Evolutionary conservation across 1,140 invertebrate genomes (phyloP).

Genomic region (Stegodyphus mimosarum): DNA sequence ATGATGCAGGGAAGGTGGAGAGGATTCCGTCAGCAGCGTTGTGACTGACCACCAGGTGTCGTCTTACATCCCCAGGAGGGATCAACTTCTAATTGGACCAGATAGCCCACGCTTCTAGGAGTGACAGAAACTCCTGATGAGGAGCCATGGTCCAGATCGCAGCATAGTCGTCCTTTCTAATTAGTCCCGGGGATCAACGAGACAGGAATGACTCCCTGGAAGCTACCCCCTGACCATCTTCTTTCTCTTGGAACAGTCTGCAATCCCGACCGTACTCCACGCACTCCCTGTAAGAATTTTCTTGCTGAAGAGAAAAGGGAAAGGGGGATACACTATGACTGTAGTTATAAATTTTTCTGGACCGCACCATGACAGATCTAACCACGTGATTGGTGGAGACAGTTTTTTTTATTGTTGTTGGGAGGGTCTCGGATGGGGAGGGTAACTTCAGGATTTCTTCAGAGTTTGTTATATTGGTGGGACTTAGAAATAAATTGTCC

Average conservation of each 20-base stretch:
- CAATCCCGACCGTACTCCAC: conserved; percentile 21
- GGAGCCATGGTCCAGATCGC: conserved; percentile 31
- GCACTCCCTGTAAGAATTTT: neutral
- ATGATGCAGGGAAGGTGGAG: neutral
- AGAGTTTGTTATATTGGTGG: conserved; percentile 51
- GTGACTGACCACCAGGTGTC: conserved; percentile 52
- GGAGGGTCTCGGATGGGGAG: neutral
- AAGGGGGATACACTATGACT: conserved; percentile 20
- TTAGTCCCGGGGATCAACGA: conserved; percentile 50
- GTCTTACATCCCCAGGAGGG: conserved; percentile 23
- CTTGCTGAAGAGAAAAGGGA: neutral
- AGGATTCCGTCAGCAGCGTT: neutral
- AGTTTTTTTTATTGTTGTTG: conserved; percentile 41
- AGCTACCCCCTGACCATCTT: neutral
- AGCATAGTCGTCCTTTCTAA: conserved; percentile 54
- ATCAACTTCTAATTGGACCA: conserved; percentile 58
- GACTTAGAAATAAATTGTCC: conserved; percentile 59
- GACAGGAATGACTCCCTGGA: conserved; percentile 33
- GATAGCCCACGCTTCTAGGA: conserved; percentile 30
- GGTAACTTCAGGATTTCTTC: conserved; percentile 12
- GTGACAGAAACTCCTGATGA: conserved; percentile 55
- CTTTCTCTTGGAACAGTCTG: conserved; percentile 5
- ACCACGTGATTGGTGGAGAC: conserved; percentile 52
- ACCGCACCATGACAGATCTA: conserved; percentile 52
- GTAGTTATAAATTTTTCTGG: conserved; percentile 57